Evolutionary conservation across 2,888 invertebrate genomes (phyloP).

Genomic region (Scaptomyza cyrtandrae): DNA sequence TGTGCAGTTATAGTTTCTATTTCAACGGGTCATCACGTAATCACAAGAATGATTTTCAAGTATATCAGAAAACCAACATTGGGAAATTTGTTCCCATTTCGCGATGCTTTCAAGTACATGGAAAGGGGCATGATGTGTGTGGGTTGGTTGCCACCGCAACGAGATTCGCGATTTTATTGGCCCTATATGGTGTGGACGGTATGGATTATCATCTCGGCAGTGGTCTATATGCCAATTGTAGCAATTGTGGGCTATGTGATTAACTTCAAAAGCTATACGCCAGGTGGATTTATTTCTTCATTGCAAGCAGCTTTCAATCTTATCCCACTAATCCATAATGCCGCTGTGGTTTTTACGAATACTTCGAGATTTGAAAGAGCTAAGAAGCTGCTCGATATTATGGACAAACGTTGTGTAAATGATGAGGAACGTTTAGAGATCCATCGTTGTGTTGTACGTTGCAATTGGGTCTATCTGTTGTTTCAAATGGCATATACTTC

Average conservation of each 20-base stretch:
- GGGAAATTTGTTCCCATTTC: constrained; percentile 3
- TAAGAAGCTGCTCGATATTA: constrained; percentile 24
- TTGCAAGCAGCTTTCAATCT: constrained; percentile 29
- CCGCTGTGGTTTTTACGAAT: neutral
- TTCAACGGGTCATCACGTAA: constrained; percentile 3
- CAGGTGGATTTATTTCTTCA: constrained; percentile 24
- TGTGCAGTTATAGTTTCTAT: constrained; percentile 21
- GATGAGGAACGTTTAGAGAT: constrained; percentile 8
- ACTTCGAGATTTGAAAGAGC: constrained; percentile 21
- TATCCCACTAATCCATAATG: constrained; percentile 1
- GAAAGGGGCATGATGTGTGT: constrained; percentile 28
- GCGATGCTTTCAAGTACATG: constrained; percentile 39
- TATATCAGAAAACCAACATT: constrained; percentile 15
- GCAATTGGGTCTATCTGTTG: constrained; percentile 28
- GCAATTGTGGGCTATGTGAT: constrained; percentile 10
- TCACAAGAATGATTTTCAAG: constrained; percentile 30
- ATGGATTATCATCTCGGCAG: neutral
- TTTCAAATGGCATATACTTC: constrained; percentile 12
- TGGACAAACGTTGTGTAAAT: constrained; percentile 34
- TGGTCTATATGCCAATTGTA: constrained; percentile 38
- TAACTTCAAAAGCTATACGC: constrained; percentile 19
- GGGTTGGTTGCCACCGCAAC: constrained; percentile 27
- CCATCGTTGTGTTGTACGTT: constrained; percentile 28
- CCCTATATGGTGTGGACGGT: constrained; percentile 13
- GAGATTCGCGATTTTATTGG: neutral